These are phyloP conservation scores for Pygmarrhopalites habei DNA, from an alignment of 1,140 invertebrate genomes.

Conservation along the genomic window DNA sequence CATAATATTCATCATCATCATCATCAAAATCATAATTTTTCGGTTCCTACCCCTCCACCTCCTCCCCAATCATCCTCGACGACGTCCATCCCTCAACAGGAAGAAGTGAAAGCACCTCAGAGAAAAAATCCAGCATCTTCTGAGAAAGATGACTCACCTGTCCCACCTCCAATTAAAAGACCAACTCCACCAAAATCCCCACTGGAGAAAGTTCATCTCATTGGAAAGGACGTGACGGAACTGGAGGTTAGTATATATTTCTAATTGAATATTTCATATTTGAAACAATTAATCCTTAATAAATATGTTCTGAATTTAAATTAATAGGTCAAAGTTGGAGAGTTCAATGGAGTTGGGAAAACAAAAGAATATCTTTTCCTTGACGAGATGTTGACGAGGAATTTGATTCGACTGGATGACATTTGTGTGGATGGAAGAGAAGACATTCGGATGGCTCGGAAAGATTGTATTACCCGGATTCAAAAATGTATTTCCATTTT, in stretches of 20 bases:
- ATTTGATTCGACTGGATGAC: slow-evolving; percentile 66
- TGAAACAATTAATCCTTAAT: no score
- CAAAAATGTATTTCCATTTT: slow-evolving; percentile 74
- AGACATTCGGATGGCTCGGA: slow-evolving; percentile 73
- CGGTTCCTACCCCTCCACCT: no score
- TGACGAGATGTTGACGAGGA: slow-evolving; percentile 90
- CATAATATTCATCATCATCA: no score
- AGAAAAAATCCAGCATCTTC: no score
- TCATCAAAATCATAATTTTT: no score
- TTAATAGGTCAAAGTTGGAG: slow-evolving; percentile 69
- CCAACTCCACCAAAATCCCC: slow-evolving; percentile 13
- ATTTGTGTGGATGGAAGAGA: slow-evolving; percentile 87
- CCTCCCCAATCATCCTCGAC: no score
- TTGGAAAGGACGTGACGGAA: slow-evolving; percentile 59
- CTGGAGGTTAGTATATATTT: no score
- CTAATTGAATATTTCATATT: no score
- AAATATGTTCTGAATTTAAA: no score
- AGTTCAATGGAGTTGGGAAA: slow-evolving; percentile 56
- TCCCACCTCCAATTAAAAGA: slow-evolving; percentile 3
- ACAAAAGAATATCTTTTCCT: slow-evolving; percentile 81
- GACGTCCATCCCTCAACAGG: no score
- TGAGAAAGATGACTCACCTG: no score
- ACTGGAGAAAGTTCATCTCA: slow-evolving; percentile 7
- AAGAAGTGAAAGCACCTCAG: no score
- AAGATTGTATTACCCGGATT: slow-evolving; percentile 79